phyloP scores from a whole-genome alignment of 2,888 invertebrate genomes.

The Catocala nupta region DNA sequence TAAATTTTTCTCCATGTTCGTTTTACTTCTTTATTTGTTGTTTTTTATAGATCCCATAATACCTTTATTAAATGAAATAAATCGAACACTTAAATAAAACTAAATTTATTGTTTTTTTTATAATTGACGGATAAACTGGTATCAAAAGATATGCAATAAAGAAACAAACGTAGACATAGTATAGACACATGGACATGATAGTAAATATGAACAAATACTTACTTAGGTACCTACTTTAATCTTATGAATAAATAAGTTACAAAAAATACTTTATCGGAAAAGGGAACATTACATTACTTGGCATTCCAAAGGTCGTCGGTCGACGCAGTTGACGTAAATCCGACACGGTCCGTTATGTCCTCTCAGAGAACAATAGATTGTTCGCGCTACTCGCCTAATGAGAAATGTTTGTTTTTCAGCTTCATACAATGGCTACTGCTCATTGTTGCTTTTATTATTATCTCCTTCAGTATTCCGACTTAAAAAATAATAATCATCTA shows the following conservation, averaged over 20 bases:
- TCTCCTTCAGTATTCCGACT: constrained; percentile 63
- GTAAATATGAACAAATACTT: background rate
- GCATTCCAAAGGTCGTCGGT: constrained; percentile 74
- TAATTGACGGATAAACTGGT: background rate
- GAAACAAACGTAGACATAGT: background rate
- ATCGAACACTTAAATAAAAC: constrained; percentile 8
- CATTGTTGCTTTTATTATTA: constrained; percentile 77
- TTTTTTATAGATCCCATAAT: constrained; percentile 19
- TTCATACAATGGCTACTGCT: constrained; percentile 78
- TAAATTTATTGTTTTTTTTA: background rate
- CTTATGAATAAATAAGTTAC: background rate
- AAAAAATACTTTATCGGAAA: constrained; percentile 13
- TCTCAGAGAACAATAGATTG: constrained; percentile 79
- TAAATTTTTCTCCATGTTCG: constrained; percentile 35
- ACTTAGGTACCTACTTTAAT: background rate
- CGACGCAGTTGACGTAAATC: constrained; percentile 77
- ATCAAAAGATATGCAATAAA: background rate
- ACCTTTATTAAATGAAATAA: constrained; percentile 11
- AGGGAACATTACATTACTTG: constrained; percentile 35
- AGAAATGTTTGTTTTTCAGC: constrained; percentile 85
- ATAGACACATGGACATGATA: background rate
- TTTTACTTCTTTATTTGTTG: constrained; percentile 18
- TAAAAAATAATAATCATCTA: constrained; percentile 60
- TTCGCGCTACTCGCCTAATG: constrained; percentile 83
- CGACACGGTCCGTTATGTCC: constrained; percentile 84